These are phyloP conservation scores for Gobiocypris rarus DNA, from an alignment of 2,113 vertebrate species.

Conservation along the genomic window DNA sequence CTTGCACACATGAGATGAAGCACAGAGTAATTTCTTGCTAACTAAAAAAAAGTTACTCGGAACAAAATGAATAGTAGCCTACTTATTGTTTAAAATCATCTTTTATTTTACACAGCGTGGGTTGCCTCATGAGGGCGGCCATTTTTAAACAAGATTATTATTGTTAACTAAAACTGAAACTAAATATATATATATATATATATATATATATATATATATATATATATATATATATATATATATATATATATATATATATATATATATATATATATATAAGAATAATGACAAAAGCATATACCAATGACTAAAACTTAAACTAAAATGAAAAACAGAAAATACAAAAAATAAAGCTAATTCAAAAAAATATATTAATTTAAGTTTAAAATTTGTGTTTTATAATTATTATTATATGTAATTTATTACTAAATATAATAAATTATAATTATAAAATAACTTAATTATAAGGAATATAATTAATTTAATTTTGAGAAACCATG, in stretches of 20 bases:
- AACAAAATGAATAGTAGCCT: not conserved
- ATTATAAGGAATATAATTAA: not conserved
- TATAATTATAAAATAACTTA: not conserved
- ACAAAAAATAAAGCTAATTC: too few species aligned
- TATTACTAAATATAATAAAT: not conserved
- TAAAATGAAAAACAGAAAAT: too few species aligned
- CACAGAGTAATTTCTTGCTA: not conserved
- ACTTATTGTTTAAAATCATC: not conserved
- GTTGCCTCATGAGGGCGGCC: not conserved
- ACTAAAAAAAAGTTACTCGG: not conserved
- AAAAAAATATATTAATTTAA: too few species aligned
- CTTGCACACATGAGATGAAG: not conserved
- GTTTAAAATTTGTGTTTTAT: too few species aligned
- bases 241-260: too few species aligned
- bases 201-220: too few species aligned
- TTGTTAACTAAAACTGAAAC: not conserved
- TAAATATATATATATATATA: too few species aligned
- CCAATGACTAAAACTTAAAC: too few species aligned
- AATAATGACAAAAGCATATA: too few species aligned
- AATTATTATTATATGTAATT: not conserved
- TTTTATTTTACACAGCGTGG: not conserved
- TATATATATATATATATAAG: too few species aligned
- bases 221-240: too few species aligned
- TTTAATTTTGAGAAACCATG: not conserved
- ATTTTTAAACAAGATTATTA: not conserved